Evolutionary conservation across 2,888 invertebrate species (phyloP), one percentile per base, ranked within the genome.

Genomic region (Abscondita cerata): DNA sequence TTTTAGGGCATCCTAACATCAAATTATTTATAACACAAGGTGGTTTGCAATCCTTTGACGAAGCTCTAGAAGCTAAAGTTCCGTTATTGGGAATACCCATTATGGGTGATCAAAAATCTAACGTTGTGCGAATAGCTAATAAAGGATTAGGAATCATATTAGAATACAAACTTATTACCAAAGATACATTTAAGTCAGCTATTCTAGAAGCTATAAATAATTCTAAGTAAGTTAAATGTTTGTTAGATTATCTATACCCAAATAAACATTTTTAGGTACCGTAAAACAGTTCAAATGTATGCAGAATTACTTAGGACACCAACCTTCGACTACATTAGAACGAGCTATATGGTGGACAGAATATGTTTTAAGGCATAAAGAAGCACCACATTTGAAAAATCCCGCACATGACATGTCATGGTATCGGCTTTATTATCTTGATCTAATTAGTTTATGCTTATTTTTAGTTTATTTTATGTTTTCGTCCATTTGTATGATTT

Each of bases 1-100:
- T n/a, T 48, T 40, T 47, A 70, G 68, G 65, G 18, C 82, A 83
- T 67, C 77, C 77, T 15, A 83, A 83, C 50, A 62, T 83, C 0
- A 83, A 82, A 62, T 52, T 81, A 1, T 83, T 83, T 53, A 78
- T 83, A 48, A 81, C 80, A 0, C 83, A 83, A 76, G 81, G 81
- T 41, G 83, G 83, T 4, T 65, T 81, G 1, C 81, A 82, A 55
- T 82, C 82, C 0, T 74, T 80, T 0, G 80, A 81, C 15, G 82
- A 83, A 64, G 77, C 82, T 1, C 75, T 82, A n/a, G 72, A 71
- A 12, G 77, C 77, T 1, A 77, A 76, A 33, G 79, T 81, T 1
- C 82, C 82, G 1, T 61, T 82, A 0, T 71, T 82, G 4, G 81
- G 77, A 9, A 70, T 82, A 20, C 81, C 81, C 2, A 78, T 82